phyloP scores from a whole-genome alignment of 2,797 vertebrate genomes.

The Amblyraja radiata region DNA sequence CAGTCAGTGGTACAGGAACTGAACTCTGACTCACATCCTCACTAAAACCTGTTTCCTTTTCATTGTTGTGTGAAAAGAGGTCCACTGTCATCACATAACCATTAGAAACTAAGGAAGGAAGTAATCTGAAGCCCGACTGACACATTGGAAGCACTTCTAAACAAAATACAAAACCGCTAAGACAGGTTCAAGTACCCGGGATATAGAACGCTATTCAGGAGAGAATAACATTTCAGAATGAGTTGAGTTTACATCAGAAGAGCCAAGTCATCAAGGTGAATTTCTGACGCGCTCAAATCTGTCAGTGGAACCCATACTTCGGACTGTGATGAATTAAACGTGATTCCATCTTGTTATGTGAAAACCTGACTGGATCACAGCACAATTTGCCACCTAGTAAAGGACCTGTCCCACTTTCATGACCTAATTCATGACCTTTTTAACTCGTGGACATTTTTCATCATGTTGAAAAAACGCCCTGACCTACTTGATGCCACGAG shows the following conservation, averaged over 20 bases:
- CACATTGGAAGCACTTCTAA: slow-evolving; percentile 23
- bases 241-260: background rate
- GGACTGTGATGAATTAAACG: background rate
- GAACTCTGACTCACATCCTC: background rate
- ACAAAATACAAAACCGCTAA: background rate
- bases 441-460: no score
- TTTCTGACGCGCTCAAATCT: background rate
- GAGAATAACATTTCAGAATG: background rate
- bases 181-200: background rate
- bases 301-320: background rate
- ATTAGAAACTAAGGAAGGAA: slow-evolving; percentile 2
- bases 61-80: background rate
- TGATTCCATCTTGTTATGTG: no score
- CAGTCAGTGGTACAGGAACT: background rate
- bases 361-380: background rate
- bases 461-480: no score
- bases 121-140: slow-evolving; percentile 8
- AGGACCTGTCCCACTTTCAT: no score
- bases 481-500: no score
- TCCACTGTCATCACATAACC: slow-evolving; percentile 14
- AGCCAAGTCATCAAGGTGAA: background rate
- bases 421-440: no score
- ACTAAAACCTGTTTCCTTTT: background rate
- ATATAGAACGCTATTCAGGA: background rate
- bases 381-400: background rate